Evolutionary conservation across 2,797 vertebrate genomes (phyloP).

Genomic region (Dipus sagitta): DNA sequence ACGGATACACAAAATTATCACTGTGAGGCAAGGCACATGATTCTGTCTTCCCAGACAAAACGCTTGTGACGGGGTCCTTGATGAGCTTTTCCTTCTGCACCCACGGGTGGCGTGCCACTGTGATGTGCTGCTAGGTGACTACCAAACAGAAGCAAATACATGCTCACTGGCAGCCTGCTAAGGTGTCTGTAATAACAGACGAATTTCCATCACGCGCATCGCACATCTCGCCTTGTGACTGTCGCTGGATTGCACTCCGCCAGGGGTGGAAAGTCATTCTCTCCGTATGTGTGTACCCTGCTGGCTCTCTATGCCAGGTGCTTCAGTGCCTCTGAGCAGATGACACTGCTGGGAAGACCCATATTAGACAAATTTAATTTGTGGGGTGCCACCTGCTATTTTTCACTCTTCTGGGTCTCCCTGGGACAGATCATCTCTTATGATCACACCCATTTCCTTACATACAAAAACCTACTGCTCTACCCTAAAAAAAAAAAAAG

Average conservation of each 20-base stretch:
- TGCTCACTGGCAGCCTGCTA: conserved; percentile 22
- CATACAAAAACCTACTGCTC: not conserved
- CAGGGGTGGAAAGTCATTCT: conserved; percentile 48
- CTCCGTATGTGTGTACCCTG: conserved; percentile 39
- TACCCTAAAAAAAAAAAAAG: not conserved
- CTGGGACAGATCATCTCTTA: conserved; percentile 41
- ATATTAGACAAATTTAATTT: conserved; percentile 44
- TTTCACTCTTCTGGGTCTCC: conserved; percentile 57
- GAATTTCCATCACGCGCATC: conserved; percentile 35
- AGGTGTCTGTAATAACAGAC: conserved; percentile 53
- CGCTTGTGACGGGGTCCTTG: not conserved
- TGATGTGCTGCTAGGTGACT: not conserved
- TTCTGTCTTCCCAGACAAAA: conserved; percentile 27
- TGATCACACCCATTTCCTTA: conserved; percentile 7
- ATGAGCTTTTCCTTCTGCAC: conserved; percentile 9
- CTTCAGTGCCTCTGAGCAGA: conserved; percentile 63
- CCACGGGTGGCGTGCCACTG: not conserved
- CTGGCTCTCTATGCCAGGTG: conserved; percentile 62
- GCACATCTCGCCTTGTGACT: conserved; percentile 52
- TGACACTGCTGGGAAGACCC: conserved; percentile 59
- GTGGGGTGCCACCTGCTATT: conserved; percentile 65
- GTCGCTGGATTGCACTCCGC: not conserved
- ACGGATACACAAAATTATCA: conserved; percentile 45
- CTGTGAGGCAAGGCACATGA: not conserved
- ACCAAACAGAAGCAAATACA: conserved; percentile 42